phyloP scores from a whole-genome alignment of 2,797 vertebrate genomes.

The Avahi laniger region DNA sequence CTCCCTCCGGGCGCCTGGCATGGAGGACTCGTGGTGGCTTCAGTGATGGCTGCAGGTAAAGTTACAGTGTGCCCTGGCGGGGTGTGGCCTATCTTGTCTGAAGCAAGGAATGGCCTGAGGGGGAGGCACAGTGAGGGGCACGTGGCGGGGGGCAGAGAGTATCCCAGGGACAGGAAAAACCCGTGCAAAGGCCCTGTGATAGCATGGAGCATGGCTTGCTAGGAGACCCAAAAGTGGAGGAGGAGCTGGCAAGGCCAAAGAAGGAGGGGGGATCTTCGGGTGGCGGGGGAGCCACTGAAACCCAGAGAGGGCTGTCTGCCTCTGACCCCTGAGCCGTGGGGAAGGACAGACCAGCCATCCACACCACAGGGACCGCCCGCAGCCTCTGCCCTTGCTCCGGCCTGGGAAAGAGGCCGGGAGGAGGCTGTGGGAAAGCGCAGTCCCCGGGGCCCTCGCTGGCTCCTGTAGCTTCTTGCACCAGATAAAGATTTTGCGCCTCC shows the following conservation, averaged over 20 bases:
- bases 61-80: neutral
- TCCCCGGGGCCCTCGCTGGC: neutral
- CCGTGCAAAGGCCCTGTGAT: neutral
- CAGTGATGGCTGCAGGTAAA: no score
- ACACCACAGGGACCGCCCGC: neutral
- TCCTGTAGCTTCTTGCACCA: neutral
- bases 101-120: neutral
- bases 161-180: neutral
- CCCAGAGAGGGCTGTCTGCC: no score
- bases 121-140: neutral
- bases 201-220: fast-evolving
- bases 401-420: slow-evolving; percentile 52
- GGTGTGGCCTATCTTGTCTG: no score
- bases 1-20: fast-evolving
- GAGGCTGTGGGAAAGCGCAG: slow-evolving; percentile 36
- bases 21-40: no score
- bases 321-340: neutral
- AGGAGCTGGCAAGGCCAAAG: no score
- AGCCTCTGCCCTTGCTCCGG: neutral
- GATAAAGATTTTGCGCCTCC: neutral
- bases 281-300: fast-evolving
- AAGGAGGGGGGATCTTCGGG: fast-evolving
- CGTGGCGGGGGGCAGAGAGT: fast-evolving
- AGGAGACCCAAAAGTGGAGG: neutral
- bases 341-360: neutral